Conservation (phyloP, 2,113 vertebrate genomes). For the Mesitornis unicolor region DNA sequence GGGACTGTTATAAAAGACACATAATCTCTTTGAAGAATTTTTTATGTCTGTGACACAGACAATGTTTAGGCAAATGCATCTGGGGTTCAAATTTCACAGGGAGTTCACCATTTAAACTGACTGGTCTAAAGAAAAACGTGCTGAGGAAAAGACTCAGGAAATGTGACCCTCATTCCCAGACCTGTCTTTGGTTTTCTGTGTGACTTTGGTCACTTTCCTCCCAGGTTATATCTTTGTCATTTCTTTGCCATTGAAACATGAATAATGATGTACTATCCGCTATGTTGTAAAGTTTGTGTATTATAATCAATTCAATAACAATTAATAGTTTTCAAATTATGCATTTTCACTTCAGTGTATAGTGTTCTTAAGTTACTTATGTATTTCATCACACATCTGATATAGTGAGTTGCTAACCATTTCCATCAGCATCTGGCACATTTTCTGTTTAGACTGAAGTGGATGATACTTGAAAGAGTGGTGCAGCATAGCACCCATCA, state of each 20-base stretch:
- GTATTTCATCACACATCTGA: neutral
- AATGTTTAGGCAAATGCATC: neutral
- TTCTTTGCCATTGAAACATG: neutral
- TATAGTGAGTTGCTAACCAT: neutral
- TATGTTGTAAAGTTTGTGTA: neutral
- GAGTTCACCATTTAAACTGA: neutral
- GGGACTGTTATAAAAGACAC: neutral
- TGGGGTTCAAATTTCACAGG: neutral
- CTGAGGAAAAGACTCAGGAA: neutral
- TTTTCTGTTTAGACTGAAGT: neutral
- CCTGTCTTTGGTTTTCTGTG: neutral
- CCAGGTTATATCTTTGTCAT: neutral
- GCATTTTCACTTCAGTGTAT: neutral
- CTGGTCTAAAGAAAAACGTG: neutral
- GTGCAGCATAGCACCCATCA: neutral
- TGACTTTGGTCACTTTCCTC: neutral
- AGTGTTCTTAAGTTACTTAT: neutral
- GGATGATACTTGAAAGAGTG: neutral
- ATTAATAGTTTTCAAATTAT: neutral
- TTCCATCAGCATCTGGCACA: neutral
- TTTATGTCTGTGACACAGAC: neutral
- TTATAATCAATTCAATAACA: neutral
- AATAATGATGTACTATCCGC: neutral
- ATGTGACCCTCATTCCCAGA: neutral
- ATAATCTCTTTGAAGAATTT: rapidly evolving